These are phyloP conservation scores for Cetoscarus ocellatus DNA, from an alignment of 2,797 vertebrate species.

Conservation along the genomic window DNA sequence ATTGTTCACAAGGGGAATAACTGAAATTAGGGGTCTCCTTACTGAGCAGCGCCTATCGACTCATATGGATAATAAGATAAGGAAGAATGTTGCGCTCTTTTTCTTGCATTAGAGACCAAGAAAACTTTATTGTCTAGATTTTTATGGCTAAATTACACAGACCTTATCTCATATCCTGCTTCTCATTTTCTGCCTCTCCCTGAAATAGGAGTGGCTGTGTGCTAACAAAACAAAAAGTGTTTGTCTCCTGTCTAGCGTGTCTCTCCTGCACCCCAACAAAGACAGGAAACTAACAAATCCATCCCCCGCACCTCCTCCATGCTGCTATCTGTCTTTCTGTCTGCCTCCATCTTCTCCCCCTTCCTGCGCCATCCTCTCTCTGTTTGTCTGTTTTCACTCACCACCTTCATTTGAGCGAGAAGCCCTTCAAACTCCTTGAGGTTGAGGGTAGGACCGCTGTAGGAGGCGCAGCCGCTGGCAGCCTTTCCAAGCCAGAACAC, in stretches of 20 bases:
- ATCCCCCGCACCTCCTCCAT: constrained; percentile 33
- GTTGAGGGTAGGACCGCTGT: constrained; percentile 91
- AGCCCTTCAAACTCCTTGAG: constrained; percentile 97
- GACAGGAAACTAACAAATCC: constrained; percentile 65
- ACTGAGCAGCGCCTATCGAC: too few species aligned
- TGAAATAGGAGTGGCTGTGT: constrained; percentile 30
- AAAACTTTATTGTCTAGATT: not conserved
- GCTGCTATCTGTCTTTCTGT: constrained; percentile 32
- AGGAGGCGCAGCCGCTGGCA: constrained; percentile 89
- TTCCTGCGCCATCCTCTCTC: not conserved
- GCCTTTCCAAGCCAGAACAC: constrained; percentile 98
- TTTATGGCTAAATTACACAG: not conserved
- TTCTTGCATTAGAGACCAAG: constrained; percentile 2
- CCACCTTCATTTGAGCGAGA: constrained; percentile 95
- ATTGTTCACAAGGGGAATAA: too few species aligned
- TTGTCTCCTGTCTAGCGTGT: constrained; percentile 31
- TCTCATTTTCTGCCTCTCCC: constrained; percentile 17
- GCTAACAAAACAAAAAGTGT: constrained; percentile 50
- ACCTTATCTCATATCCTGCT: constrained; percentile 25
- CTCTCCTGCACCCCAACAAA: constrained; percentile 57
- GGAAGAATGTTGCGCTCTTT: not conserved
- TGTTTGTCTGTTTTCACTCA: constrained; percentile 68
- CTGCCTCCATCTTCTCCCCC: constrained; percentile 1
- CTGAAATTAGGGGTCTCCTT: too few species aligned
- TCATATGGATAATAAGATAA: not conserved